Evolutionary conservation across 2,797 vertebrate species (phyloP), one percentile per base, ranked within the genome.

Genomic region (Arrhamphus sclerolepis): DNA sequence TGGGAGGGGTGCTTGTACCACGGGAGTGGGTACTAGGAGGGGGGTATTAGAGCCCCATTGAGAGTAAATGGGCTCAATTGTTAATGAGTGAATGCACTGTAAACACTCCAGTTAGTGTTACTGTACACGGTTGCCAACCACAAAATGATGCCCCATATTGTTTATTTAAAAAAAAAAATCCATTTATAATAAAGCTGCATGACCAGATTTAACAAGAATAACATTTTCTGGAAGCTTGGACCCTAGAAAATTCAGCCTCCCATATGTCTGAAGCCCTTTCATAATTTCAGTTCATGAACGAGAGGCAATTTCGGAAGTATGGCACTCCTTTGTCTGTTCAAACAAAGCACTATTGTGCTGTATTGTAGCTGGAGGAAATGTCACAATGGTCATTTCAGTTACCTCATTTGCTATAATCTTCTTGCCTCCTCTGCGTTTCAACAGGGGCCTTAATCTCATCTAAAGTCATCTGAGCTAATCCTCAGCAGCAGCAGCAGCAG

Each of bases 391-490:
- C 2, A 41, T 54, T 86, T 75, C 62, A 87, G 66, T 84, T 83
- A 72, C 68, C 85, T 83, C 80, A 80, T 83, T 83, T 69, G 59
- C 28, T 52, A 14, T 88, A 87, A 89, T 87, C 85, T 84, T 65
- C 65, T 78, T 81, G 83, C 74, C 81, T 83, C 67, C 65, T 85
- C 66, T 70, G 69, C 31, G 56, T 87, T 89, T 89, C 72, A 73
- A 88, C 70, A 21, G 72, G 47, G 56, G 61, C 60, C 21, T 41
- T 78, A 85, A 81, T 85, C 82, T 83, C 69, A 73, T 82, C 84
- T 86, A 74, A 81, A 89, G 53, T 89, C 84, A 89, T 84, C 62
- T 71, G 42, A 70, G 18, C 69, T 89, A 89, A 89, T 88, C 88
- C 73, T 13, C 41, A 28, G 67, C 61, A 59, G 70, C 60, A 52